phyloP scores from a whole-genome alignment of 2,888 invertebrate genomes.

The Aphodius granarius region DNA sequence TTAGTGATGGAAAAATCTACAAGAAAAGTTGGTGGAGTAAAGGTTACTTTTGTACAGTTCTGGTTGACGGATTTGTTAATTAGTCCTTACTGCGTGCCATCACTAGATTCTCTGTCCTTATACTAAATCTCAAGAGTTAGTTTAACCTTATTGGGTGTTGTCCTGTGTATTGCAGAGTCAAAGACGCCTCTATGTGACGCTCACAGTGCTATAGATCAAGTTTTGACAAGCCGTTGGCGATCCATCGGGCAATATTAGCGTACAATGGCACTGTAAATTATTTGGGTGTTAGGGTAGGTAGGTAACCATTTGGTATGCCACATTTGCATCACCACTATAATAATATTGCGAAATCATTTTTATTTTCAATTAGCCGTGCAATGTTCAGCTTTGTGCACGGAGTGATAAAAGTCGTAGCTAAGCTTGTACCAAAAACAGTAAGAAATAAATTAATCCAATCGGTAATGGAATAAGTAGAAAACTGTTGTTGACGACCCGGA shows the following conservation, averaged over 20 bases:
- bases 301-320: neutral
- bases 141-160: neutral
- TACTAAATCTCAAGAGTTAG: too few species aligned
- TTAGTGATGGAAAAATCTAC: too few species aligned
- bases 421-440: neutral
- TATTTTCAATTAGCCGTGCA: too few species aligned
- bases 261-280: neutral
- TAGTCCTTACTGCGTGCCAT: too few species aligned
- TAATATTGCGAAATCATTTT: neutral
- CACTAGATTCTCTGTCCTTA: neutral
- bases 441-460: neutral
- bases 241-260: neutral
- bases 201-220: neutral
- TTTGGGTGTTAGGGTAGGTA: neutral
- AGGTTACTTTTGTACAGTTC: too few species aligned
- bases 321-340: neutral
- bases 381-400: too few species aligned
- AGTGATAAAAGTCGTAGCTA: neutral
- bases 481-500: neutral
- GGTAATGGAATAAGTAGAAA: neutral
- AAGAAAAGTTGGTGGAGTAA: too few species aligned
- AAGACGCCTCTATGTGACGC: neutral
- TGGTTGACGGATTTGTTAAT: too few species aligned
- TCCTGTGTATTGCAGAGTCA: neutral
- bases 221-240: neutral